A percentile compares a stretch with the other conserved stretches of the same genome.
These are phyloP conservation scores for Scaptomyza parva DNA, from an alignment of 2,888 invertebrate species.

Conservation along the genomic window DNA sequence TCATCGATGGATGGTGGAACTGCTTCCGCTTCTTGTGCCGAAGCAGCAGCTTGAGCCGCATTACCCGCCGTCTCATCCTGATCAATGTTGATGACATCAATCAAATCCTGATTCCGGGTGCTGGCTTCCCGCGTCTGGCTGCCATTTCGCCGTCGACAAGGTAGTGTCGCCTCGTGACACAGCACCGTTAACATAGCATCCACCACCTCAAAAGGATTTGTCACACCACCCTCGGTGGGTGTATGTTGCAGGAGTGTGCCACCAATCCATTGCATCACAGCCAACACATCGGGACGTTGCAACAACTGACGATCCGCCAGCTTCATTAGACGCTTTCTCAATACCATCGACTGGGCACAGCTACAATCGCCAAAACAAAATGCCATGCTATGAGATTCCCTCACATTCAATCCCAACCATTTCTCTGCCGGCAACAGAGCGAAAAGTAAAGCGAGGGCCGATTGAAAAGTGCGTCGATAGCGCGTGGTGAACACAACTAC, in stretches of 20 bases:
- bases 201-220: constrained; percentile 88
- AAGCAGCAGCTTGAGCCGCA: constrained; percentile 36
- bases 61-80: constrained; percentile 82
- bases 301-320: constrained; percentile 89
- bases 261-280: constrained; percentile 88
- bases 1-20: neutral
- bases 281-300: constrained; percentile 90
- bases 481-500: constrained; percentile 92
- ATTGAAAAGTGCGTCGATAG: constrained; percentile 95
- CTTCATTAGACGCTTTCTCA: constrained; percentile 83
- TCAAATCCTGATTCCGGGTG: constrained; percentile 78
- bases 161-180: constrained; percentile 93
- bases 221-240: constrained; percentile 84
- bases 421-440: constrained; percentile 89
- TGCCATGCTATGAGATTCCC: constrained; percentile 92
- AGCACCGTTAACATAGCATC: constrained; percentile 92
- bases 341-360: constrained; percentile 87
- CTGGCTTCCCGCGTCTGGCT: constrained; percentile 37
- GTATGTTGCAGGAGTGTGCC: constrained; percentile 88
- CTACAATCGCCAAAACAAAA: constrained; percentile 95
- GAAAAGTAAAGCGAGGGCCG: constrained; percentile 92
- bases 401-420: constrained; percentile 88
- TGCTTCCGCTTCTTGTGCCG: constrained; percentile 30
- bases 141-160: constrained; percentile 87
- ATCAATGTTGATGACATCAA: constrained; percentile 85